These are phyloP conservation scores for Cremastinae sp. DNA, from an alignment of 2,888 invertebrate species.

Conservation along the genomic window DNA sequence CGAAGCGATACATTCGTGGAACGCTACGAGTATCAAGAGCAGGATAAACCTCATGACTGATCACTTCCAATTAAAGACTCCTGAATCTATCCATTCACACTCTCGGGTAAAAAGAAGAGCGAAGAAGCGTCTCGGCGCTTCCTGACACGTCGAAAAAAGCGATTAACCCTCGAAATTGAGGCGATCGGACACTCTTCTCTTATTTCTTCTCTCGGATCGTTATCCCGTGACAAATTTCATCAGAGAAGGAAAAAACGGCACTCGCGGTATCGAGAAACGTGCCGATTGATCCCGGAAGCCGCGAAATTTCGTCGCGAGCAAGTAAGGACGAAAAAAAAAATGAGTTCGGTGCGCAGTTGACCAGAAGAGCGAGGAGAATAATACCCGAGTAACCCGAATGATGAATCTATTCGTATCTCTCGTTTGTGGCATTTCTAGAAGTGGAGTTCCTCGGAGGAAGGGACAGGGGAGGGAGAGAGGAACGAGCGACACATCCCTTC, in stretches of 20 bases:
- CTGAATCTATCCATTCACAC: conserved; percentile 24
- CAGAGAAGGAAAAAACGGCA: neutral
- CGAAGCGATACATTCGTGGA: conserved; percentile 46
- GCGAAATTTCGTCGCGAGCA: neutral
- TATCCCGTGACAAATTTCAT: neutral
- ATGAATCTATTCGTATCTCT: conserved; percentile 26
- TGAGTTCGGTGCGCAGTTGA: conserved; percentile 4
- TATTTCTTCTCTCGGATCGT: neutral
- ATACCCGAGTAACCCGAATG: conserved; percentile 31
- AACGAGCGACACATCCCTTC: conserved; percentile 65
- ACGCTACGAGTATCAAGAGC: conserved; percentile 47
- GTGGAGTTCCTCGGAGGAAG: conserved; percentile 41
- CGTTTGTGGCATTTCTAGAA: conserved; percentile 34
- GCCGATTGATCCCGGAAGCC: neutral
- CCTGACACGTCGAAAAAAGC: neutral
- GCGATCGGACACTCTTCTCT: neutral
- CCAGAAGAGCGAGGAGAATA: conserved; percentile 24
- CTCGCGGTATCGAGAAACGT: neutral
- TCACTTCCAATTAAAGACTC: conserved; percentile 4
- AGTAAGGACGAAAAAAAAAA: neutral
- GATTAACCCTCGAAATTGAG: neutral
- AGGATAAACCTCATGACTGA: conserved; percentile 40
- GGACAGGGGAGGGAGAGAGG: conserved; percentile 74
- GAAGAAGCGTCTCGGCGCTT: neutral
- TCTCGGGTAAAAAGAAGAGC: neutral